Conservation (phyloP, 2,888 invertebrate species). For the Neocrepidodera transversa region DNA sequence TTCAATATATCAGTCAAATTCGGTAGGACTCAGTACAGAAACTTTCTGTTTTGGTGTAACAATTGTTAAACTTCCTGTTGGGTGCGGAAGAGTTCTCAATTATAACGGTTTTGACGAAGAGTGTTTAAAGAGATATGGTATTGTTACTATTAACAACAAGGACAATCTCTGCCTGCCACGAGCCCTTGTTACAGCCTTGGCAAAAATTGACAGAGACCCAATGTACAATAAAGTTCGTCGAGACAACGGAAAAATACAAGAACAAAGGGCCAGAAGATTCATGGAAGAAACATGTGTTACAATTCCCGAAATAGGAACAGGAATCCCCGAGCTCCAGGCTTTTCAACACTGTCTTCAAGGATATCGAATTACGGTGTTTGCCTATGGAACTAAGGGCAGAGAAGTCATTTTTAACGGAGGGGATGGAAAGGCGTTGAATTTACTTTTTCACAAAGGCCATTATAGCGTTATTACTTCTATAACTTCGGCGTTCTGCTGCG, state of each 20-base stretch:
- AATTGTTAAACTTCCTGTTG: neutral
- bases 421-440: no score
- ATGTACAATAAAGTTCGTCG: neutral
- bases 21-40: neutral
- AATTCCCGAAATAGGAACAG: constrained; percentile 20
- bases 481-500: no score
- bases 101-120: constrained; percentile 4
- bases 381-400: no score
- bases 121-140: constrained; percentile 3
- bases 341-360: constrained; percentile 28
- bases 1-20: constrained; percentile 16
- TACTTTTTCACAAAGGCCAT: no score
- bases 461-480: no score
- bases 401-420: no score
- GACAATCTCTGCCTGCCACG: constrained; percentile 40
- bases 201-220: constrained; percentile 24
- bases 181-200: constrained; percentile 30
- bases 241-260: constrained; percentile 23
- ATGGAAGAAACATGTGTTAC: constrained; percentile 3
- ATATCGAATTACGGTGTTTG: no score
- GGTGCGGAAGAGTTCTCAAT: neutral
- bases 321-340: constrained; percentile 22
- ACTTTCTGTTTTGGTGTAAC: constrained; percentile 1
- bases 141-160: constrained; percentile 30
- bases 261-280: neutral